Conservation (phyloP, 2,113 vertebrate genomes). For the Sturnus vulgaris region DNA sequence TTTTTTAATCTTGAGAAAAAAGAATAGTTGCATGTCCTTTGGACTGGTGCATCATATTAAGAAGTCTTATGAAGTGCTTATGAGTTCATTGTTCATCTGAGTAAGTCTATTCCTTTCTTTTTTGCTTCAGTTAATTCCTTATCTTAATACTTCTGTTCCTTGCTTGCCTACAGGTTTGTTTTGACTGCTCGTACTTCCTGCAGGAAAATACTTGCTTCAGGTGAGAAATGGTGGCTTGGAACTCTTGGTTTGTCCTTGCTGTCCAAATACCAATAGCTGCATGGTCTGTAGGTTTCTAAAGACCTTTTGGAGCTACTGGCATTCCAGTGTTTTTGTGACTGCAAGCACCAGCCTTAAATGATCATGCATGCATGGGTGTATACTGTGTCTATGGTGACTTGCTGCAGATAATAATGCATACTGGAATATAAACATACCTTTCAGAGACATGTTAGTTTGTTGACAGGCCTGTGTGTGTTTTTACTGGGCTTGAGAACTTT, state of each 20-base stretch:
- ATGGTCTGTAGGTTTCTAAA: not conserved
- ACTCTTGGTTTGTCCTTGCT: not conserved
- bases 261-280: not conserved
- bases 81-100: not conserved
- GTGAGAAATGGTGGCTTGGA: conserved; percentile 73
- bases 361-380: accelerated
- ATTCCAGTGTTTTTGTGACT: not conserved
- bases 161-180: conserved; percentile 80
- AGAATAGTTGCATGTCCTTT: not conserved
- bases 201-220: conserved; percentile 67
- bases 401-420: not conserved
- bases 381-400: not conserved
- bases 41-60: not conserved
- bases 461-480: not conserved
- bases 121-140: conserved; percentile 75
- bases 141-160: conserved; percentile 77
- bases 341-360: no score
- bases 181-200: conserved; percentile 74
- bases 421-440: not conserved
- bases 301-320: not conserved
- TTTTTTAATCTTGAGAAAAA: not conserved
- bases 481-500: not conserved
- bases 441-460: not conserved
- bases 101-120: not conserved
- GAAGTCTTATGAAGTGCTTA: not conserved